These are phyloP conservation scores for Dasysyrphus tricinctus DNA, from an alignment of 2,888 invertebrate species.

Conservation along the genomic window DNA sequence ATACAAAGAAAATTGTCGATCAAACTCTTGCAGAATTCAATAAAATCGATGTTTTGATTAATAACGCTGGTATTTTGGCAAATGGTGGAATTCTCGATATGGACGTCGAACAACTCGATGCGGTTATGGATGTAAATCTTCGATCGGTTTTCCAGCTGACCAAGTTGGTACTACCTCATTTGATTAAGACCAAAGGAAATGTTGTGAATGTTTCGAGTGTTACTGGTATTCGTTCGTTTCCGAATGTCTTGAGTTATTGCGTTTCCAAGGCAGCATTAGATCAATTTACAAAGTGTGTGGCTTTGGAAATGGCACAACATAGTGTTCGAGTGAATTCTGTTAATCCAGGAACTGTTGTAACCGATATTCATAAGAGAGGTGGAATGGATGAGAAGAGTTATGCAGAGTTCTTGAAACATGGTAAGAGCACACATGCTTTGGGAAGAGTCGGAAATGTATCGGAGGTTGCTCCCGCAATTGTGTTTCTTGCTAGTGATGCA, in stretches of 20 bases:
- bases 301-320: slow-evolving; percentile 91
- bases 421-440: slow-evolving; percentile 88
- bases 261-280: slow-evolving; percentile 97
- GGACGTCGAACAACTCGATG: slow-evolving; percentile 91
- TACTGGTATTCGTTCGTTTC: slow-evolving; percentile 93
- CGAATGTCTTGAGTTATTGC: slow-evolving; percentile 93
- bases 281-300: slow-evolving; percentile 95
- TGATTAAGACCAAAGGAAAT: slow-evolving; percentile 90
- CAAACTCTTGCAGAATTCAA: slow-evolving; percentile 87
- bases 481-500: slow-evolving; percentile 93
- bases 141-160: slow-evolving; percentile 90
- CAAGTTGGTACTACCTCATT: slow-evolving; percentile 91
- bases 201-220: slow-evolving; percentile 97
- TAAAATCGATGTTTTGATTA: slow-evolving; percentile 89
- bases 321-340: slow-evolving; percentile 94
- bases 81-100: slow-evolving; percentile 91
- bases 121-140: slow-evolving; percentile 93
- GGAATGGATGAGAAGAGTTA: slow-evolving; percentile 94
- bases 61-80: slow-evolving; percentile 93
- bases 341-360: slow-evolving; percentile 96
- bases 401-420: slow-evolving; percentile 90
- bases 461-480: slow-evolving; percentile 94
- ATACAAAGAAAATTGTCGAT: slow-evolving; percentile 87
- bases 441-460: slow-evolving; percentile 91
- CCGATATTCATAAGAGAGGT: slow-evolving; percentile 91